Evolutionary conservation across 2,888 invertebrate genomes (phyloP).

Genomic region (Drosophila bunnanda): DNA sequence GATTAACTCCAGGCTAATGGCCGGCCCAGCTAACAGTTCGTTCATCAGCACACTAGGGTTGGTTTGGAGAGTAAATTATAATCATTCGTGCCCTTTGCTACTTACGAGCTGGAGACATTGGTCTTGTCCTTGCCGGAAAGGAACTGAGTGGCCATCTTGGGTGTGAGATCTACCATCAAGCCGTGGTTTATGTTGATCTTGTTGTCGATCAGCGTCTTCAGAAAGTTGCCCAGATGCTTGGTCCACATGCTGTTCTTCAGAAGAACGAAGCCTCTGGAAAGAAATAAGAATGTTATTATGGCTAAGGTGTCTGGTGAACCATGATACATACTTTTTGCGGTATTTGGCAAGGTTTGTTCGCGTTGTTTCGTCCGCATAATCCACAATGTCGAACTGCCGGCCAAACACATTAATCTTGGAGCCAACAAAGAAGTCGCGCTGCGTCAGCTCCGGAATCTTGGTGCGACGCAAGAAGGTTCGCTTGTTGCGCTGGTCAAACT

Average conservation of each 20-base stretch:
- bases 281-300: conserved; percentile 11
- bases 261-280: conserved; percentile 89
- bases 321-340: conserved; percentile 87
- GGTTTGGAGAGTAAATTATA: neutral
- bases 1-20: conserved; percentile 82
- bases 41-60: conserved; percentile 75
- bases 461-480: conserved; percentile 88
- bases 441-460: conserved; percentile 88
- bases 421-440: conserved; percentile 90
- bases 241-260: conserved; percentile 90
- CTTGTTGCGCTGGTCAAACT: conserved; percentile 88
- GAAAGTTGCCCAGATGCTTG: conserved; percentile 90
- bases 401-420: conserved; percentile 90
- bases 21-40: conserved; percentile 76
- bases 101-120: conserved; percentile 88
- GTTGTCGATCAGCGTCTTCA: conserved; percentile 88
- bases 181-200: conserved; percentile 88
- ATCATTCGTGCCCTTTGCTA: conserved; percentile 46
- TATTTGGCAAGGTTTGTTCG: conserved; percentile 86
- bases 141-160: conserved; percentile 88
- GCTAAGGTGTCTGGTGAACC: too few relatives aligned
- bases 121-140: conserved; percentile 86
- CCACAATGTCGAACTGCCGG: conserved; percentile 89
- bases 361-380: conserved; percentile 90
- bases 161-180: conserved; percentile 89